phyloP scores from a whole-genome alignment of 1,140 invertebrate species.

The Zaprionus davidi region DNA sequence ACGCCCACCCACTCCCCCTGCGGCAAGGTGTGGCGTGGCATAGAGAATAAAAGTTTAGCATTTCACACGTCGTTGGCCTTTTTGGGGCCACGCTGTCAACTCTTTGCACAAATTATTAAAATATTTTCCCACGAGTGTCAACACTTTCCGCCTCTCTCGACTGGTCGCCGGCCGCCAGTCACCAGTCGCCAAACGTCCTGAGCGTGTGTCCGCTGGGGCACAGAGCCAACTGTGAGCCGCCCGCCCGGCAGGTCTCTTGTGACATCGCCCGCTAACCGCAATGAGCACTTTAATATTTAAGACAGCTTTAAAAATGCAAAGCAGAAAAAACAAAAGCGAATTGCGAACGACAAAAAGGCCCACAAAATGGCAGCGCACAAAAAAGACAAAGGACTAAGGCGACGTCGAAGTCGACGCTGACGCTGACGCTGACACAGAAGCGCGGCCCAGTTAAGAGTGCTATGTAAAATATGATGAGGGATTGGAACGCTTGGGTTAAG shows the following conservation, averaged over 20 bases:
- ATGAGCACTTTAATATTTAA: slow-evolving; percentile 79
- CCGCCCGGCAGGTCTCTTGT: neutral
- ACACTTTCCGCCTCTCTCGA: slow-evolving; percentile 54
- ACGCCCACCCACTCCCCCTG: neutral
- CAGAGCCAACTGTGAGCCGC: slow-evolving; percentile 14
- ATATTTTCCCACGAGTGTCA: slow-evolving; percentile 82
- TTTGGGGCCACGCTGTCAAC: slow-evolving; percentile 63
- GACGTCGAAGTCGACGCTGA: neutral
- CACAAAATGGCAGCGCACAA: slow-evolving; percentile 29
- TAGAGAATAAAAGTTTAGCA: slow-evolving; percentile 67
- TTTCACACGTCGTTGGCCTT: slow-evolving; percentile 52
- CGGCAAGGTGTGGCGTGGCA: neutral
- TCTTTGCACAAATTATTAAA: slow-evolving; percentile 82
- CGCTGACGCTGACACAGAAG: slow-evolving; percentile 30
- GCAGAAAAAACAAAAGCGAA: slow-evolving; percentile 48
- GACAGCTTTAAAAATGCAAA: slow-evolving; percentile 74
- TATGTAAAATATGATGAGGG: slow-evolving; percentile 60
- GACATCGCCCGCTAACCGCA: slow-evolving; percentile 22
- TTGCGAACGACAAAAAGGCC: slow-evolving; percentile 32
- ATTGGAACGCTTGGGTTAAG: slow-evolving; percentile 25
- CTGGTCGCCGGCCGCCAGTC: slow-evolving; percentile 35
- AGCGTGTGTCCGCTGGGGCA: slow-evolving; percentile 9
- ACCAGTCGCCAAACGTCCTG: neutral
- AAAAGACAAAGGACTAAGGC: slow-evolving; percentile 26
- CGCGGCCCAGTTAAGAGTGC: slow-evolving; percentile 68